Evolutionary conservation across 2,113 vertebrate species (phyloP).

Genomic region (Nesoenas mayeri): DNA sequence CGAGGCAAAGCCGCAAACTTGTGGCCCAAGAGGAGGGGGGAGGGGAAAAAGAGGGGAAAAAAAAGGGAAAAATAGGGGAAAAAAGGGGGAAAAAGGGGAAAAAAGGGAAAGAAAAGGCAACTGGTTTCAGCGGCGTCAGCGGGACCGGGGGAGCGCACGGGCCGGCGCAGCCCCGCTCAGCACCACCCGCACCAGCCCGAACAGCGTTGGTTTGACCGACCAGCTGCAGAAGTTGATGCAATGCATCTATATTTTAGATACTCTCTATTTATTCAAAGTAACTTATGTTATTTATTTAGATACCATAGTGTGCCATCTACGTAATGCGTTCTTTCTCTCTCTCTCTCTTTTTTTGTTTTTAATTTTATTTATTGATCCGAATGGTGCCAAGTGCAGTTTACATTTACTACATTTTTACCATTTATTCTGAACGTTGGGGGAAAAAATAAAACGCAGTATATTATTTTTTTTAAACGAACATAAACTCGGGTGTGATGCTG

Average conservation of each 20-base stretch:
- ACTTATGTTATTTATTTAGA: constrained; percentile 73
- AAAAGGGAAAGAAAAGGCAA: neutral
- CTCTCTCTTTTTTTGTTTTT: neutral
- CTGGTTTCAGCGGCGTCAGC: accelerated
- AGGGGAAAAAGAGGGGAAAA: neutral
- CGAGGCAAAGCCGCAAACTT: neutral
- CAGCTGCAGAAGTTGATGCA: constrained; percentile 58
- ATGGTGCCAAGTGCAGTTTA: constrained; percentile 50
- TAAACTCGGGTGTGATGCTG: neutral
- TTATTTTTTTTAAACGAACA: neutral
- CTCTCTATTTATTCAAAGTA: constrained; percentile 70
- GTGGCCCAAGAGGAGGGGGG: neutral
- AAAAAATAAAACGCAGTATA: neutral
- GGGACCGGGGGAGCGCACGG: accelerated
- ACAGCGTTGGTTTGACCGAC: neutral
- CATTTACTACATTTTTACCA: constrained; percentile 50
- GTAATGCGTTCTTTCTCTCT: neutral
- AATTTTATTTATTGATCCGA: constrained; percentile 62
- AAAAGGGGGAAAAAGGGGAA: accelerated
- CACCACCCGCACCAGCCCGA: neutral
- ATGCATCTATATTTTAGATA: constrained; percentile 63
- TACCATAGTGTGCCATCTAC: constrained; percentile 41
- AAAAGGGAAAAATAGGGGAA: too few relatives aligned
- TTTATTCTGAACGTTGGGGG: neutral
- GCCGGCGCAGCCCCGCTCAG: neutral